Conservation (phyloP, 2,113 vertebrate genomes). For the Pardalotus punctatus region DNA sequence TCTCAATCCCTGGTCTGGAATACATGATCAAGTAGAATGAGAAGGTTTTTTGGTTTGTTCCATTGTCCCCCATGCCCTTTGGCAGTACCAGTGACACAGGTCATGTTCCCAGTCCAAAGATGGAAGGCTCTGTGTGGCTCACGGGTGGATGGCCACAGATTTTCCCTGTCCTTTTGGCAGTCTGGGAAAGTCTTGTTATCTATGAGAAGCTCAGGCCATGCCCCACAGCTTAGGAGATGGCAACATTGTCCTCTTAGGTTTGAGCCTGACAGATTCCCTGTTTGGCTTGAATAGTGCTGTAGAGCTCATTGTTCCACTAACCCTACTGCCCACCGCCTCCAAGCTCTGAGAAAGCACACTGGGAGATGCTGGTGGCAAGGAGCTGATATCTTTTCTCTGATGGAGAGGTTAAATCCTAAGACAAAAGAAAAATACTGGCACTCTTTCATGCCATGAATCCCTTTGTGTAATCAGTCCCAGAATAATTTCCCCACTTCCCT, state of each 20-base stretch:
- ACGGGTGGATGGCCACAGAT: neutral
- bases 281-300: neutral
- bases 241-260: neutral
- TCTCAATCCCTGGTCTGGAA: neutral
- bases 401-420: neutral
- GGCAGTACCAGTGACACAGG: neutral
- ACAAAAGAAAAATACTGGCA: neutral
- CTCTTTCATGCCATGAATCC: neutral
- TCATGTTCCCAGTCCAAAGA: neutral
- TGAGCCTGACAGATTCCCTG: fast-evolving
- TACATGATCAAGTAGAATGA: neutral
- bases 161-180: neutral
- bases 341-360: neutral
- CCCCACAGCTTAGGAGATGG: neutral
- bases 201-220: neutral
- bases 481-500: neutral
- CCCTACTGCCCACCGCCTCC: neutral
- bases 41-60: neutral
- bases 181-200: neutral
- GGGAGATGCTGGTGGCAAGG: neutral
- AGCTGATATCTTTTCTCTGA: neutral
- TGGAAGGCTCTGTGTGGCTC: neutral
- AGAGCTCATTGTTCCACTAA: neutral
- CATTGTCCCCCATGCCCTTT: neutral
- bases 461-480: neutral